Evolutionary conservation across 2,113 vertebrate species (phyloP).

Genomic region (Poecilia latipinna): DNA sequence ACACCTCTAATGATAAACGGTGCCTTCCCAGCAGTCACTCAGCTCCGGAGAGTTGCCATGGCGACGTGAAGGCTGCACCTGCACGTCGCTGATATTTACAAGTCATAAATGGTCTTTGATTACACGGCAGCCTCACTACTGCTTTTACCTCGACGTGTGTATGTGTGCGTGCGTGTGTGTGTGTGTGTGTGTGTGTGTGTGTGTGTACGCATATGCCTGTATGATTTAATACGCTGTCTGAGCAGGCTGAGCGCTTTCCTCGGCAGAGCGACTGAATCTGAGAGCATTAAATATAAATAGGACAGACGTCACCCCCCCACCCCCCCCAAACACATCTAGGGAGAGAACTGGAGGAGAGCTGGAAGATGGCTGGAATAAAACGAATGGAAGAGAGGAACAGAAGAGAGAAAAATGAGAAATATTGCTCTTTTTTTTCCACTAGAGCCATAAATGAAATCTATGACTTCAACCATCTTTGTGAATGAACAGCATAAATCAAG

Average conservation of each 20-base stretch:
- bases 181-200: too few relatives aligned
- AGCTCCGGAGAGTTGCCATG: slow-evolving; percentile 60
- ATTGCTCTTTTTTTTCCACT: neutral
- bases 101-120: slow-evolving; percentile 52
- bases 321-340: slow-evolving; percentile 9
- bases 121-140: slow-evolving; percentile 5
- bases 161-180: neutral
- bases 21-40: slow-evolving; percentile 20
- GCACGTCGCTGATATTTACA: slow-evolving; percentile 41
- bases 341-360: slow-evolving; percentile 36
- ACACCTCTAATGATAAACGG: neutral
- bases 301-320: slow-evolving; percentile 52
- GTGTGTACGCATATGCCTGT: neutral
- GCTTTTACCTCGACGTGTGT: neutral
- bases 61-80: slow-evolving; percentile 51
- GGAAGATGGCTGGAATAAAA: neutral
- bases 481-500: neutral
- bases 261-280: slow-evolving; percentile 32
- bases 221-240: slow-evolving; percentile 2
- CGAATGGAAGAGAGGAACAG: neutral
- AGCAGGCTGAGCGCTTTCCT: slow-evolving; percentile 29
- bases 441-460: neutral
- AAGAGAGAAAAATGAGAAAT: neutral
- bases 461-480: neutral
- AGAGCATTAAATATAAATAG: slow-evolving; percentile 74